Conservation (phyloP, 1,140 invertebrate genomes). For the Oedothorax gibbosus region DNA sequence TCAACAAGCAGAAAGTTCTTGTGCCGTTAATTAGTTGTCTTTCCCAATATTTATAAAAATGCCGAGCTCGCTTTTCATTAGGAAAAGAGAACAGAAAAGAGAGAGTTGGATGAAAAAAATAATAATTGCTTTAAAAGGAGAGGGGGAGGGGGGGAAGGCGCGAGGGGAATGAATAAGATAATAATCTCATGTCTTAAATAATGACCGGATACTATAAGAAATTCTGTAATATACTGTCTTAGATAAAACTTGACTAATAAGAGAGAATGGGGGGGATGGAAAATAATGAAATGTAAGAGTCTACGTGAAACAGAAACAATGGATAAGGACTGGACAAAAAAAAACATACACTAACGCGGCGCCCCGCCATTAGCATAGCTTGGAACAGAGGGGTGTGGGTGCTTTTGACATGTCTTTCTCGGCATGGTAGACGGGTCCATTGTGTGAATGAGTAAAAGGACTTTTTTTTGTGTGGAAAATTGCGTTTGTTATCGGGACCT, state of each 20-base stretch:
- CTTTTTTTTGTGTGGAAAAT: conserved; percentile 62
- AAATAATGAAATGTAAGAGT: conserved; percentile 59
- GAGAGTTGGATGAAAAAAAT: conserved; percentile 52
- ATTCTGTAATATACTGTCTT: conserved; percentile 62
- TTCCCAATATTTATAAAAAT: conserved; percentile 62
- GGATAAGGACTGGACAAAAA: conserved; percentile 47
- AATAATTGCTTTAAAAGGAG: conserved; percentile 58
- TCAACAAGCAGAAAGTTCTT: conserved; percentile 58
- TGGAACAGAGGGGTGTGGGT: conserved; percentile 50
- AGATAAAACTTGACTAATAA: conserved; percentile 62
- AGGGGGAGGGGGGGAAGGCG: conserved; percentile 54
- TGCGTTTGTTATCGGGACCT: conserved; percentile 59
- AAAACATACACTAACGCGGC: conserved; percentile 35
- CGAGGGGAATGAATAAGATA: conserved; percentile 60
- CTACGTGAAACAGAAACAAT: conserved; percentile 59
- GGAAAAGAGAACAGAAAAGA: conserved; percentile 55
- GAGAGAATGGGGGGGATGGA: conserved; percentile 43
- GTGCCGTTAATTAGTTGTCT: conserved; percentile 60
- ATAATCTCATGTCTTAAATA: conserved; percentile 62
- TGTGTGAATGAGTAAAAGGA: conserved; percentile 57
- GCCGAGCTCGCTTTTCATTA: conserved; percentile 58
- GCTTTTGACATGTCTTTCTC: conserved; percentile 59
- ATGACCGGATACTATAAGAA: conserved; percentile 60
- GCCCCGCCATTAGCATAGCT: conserved; percentile 60
- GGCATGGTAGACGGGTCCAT: conserved; percentile 55